Evolutionary conservation across 2,113 vertebrate species (phyloP), one percentile per base, ranked within the genome.

Genomic region (Acrocephalus kingi): DNA sequence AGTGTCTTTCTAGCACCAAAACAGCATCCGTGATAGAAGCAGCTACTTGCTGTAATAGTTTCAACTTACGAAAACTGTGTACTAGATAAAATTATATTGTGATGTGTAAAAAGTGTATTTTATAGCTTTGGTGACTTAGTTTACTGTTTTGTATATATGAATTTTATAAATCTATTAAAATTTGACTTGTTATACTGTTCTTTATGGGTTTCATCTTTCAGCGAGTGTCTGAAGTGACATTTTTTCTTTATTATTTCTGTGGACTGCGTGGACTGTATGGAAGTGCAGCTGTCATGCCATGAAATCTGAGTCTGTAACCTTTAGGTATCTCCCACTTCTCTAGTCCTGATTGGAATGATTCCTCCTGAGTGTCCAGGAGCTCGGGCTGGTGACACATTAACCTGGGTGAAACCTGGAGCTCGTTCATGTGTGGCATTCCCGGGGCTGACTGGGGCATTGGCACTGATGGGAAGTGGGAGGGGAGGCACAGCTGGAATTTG

Each of bases 91-190:
- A 94, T 93, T 87, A 89, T 84, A 84, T 87, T 68, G 80, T 89
- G 80, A 94, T 89, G 94, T 97, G 96, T 97, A 96, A 94, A 97
- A 94, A 97, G 97, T 97, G 91, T 96, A 94, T 96, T 95, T 96
- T 96, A 94, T 90, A 96, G 95, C 95, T 95, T 67, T 71, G 56
- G 94, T 93, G 96, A 95, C 87, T 96, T 90, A 92, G 92, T 96
- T 94, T 96, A 95, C 91, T 96, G 94, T 97, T 98, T 92, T 97
- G 97, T 97, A 96, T 96, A 97, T 97, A 94, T 94, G 95, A 97
- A 95, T 97, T 98, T 97, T 97, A 97, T 98, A 96, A 97, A 96
- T 97, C 83, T 95, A 97, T 97, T 98, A 98, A 97, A 97, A 94
- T 76, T 90, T 93, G 93, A 96, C 92, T 97, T 97, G 89, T 94